phyloP scores from a whole-genome alignment of 1,140 invertebrate genomes.

The Drosophila bocki region DNA sequence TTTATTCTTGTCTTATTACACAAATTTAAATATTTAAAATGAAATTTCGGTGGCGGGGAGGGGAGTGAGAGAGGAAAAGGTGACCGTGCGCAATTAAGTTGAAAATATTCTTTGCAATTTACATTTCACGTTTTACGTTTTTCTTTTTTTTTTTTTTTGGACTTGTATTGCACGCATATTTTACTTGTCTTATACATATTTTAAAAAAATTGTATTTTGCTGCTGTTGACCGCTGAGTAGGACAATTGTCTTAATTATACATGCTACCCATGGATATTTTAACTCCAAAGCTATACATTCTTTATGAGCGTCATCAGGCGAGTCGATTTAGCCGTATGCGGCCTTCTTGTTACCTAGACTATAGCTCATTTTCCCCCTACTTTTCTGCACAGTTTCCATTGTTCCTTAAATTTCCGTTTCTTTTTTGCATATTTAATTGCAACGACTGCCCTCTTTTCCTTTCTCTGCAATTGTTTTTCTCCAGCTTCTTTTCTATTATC shows the following conservation, averaged over 20 bases:
- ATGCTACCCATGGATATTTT: too few relatives aligned
- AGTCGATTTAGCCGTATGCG: neutral
- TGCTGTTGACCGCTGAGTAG: constrained; percentile 66
- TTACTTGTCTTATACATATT: constrained; percentile 1
- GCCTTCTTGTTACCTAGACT: neutral
- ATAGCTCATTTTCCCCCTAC: neutral
- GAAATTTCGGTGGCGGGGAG: constrained; percentile 7
- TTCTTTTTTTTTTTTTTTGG: constrained; percentile 23
- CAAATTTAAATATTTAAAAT: constrained; percentile 50
- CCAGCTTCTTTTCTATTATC: neutral
- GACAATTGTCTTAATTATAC: constrained; percentile 36
- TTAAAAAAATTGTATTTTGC: neutral
- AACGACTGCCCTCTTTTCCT: neutral
- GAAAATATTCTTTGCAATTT: constrained; percentile 56
- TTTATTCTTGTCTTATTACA: constrained; percentile 46
- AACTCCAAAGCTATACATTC: neutral
- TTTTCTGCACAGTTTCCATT: neutral
- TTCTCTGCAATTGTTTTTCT: neutral
- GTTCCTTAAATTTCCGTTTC: neutral
- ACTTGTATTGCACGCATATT: constrained; percentile 47
- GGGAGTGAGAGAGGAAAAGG: neutral
- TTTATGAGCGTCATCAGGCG: neutral
- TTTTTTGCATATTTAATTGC: neutral
- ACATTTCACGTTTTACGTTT: constrained; percentile 14
- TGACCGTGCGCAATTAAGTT: constrained; percentile 62